Conservation (phyloP, 2,888 invertebrate species). For the Orthosia gothica region DNA sequence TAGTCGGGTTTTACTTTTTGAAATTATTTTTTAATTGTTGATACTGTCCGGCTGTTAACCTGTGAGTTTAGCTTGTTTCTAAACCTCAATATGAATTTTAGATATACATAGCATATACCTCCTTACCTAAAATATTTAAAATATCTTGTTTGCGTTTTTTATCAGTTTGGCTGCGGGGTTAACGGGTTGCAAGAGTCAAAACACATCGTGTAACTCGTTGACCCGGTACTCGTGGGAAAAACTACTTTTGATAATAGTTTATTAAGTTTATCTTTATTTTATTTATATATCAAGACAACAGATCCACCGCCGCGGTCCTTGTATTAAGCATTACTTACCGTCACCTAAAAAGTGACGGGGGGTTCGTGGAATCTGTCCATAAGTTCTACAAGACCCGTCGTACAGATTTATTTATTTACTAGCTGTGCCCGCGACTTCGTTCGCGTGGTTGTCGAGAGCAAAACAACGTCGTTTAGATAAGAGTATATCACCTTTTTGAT, state of each 20-base stretch:
- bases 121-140: neutral
- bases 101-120: slow-evolving; percentile 8
- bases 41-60: neutral
- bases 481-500: no score
- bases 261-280: slow-evolving; percentile 1
- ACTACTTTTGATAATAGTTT: slow-evolving; percentile 6
- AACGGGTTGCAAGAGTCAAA: slow-evolving; percentile 35
- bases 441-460: no score
- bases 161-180: slow-evolving; percentile 31
- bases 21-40: neutral
- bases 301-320: no score
- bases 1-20: no score
- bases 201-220: slow-evolving; percentile 49
- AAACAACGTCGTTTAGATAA: no score
- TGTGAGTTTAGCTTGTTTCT: neutral
- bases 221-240: slow-evolving; percentile 44
- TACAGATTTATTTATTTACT: no score
- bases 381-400: no score
- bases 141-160: slow-evolving; percentile 45
- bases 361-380: no score
- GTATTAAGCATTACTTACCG: no score
- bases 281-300: neutral
- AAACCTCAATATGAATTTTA: neutral
- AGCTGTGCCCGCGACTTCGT: no score
- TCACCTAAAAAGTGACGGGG: no score